These are phyloP conservation scores for Pecten maximus DNA, from an alignment of 2,888 invertebrate genomes.

Conservation along the genomic window DNA sequence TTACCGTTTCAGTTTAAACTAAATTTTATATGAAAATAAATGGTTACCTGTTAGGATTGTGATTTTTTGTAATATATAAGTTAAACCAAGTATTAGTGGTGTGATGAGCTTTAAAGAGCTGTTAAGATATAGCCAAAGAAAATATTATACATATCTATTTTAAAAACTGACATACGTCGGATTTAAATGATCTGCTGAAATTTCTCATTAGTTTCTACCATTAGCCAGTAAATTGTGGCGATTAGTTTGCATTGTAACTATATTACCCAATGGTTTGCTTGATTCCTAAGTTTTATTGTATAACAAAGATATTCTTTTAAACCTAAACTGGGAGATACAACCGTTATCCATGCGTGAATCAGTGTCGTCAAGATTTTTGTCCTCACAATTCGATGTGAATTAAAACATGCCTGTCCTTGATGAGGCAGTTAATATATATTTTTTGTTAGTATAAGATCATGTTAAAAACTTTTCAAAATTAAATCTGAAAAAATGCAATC, in stretches of 20 bases:
- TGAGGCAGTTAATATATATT: too few relatives aligned
- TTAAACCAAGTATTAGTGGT: neutral
- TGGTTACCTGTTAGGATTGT: neutral
- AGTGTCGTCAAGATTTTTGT: constrained; percentile 2
- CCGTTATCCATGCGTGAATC: neutral
- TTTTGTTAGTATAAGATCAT: too few relatives aligned
- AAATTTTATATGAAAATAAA: neutral
- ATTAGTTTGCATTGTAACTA: neutral
- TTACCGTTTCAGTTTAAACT: neutral
- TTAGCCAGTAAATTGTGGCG: neutral
- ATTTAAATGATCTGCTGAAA: neutral
- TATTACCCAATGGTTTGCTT: neutral
- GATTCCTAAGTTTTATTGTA: neutral
- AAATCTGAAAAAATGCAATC: too few relatives aligned
- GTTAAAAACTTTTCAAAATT: too few relatives aligned
- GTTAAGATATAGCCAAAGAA: constrained; percentile 5
- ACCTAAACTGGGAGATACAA: neutral
- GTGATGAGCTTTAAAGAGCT: neutral
- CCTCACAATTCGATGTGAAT: neutral
- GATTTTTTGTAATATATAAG: neutral
- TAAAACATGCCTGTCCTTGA: neutral
- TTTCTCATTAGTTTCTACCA: neutral
- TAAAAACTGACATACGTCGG: neutral
- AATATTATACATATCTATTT: constrained; percentile 19
- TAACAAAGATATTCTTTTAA: neutral